These are phyloP conservation scores for Simalia tracyae DNA, from an alignment of 2,797 vertebrate species.

Conservation along the genomic window DNA sequence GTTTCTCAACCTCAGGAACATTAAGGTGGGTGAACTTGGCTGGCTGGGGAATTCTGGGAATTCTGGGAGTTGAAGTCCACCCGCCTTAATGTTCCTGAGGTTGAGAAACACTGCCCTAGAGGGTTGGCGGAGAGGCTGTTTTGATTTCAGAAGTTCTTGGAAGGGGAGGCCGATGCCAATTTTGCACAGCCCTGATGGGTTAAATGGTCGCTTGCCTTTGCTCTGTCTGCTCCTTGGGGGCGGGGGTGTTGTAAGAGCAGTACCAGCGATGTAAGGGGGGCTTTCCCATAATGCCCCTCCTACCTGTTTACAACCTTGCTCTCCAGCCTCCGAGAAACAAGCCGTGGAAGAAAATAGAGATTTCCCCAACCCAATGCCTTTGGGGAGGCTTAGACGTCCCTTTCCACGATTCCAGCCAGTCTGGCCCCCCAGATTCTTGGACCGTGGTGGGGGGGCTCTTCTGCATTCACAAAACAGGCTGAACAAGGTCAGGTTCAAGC, in stretches of 20 bases:
- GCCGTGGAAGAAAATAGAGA: neutral
- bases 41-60: neutral
- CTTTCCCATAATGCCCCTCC: neutral
- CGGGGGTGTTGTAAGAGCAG: neutral
- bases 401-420: neutral
- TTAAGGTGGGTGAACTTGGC: too few species aligned
- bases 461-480: neutral
- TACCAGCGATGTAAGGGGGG: neutral
- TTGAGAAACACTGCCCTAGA: too few species aligned
- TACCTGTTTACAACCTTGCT: neutral
- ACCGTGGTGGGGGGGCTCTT: too few species aligned
- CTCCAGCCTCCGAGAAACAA: neutral
- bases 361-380: neutral
- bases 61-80: neutral
- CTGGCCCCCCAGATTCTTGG: neutral
- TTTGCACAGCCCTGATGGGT: neutral
- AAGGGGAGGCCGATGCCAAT: neutral
- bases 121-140: too few species aligned
- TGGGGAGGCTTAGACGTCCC: neutral
- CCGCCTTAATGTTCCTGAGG: neutral
- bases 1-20: too few species aligned
- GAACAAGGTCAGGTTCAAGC: neutral
- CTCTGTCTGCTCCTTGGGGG: neutral
- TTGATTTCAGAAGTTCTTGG: neutral
- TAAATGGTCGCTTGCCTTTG: too few species aligned